phyloP scores from a whole-genome alignment of 2,797 vertebrate genomes.

The Mastacembelus armatus region DNA sequence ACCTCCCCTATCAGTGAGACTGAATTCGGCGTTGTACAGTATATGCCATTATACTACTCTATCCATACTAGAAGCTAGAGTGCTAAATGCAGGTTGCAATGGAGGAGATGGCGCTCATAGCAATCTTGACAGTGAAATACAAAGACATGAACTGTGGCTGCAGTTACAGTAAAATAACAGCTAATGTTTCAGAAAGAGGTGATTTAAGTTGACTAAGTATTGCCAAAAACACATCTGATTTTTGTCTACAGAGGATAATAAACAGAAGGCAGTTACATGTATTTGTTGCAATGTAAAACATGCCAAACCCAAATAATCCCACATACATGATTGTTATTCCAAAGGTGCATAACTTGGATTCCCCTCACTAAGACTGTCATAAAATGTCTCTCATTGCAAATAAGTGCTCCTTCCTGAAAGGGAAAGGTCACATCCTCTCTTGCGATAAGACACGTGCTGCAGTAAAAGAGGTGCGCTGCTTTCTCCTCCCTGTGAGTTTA shows the following conservation, averaged over 20 bases:
- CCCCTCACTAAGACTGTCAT: slow-evolving; percentile 37
- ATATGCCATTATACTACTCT: too few species aligned
- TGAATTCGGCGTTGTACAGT: background rate
- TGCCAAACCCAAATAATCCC: slow-evolving; percentile 28
- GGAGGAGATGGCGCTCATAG: background rate
- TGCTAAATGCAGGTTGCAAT: background rate
- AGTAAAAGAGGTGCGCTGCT: slow-evolving; percentile 20
- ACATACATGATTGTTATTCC: slow-evolving; percentile 44
- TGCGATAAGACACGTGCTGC: slow-evolving; percentile 40
- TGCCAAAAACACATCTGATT: background rate
- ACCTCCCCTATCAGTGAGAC: too few species aligned
- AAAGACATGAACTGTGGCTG: background rate
- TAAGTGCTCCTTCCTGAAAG: slow-evolving; percentile 59
- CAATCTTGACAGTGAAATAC: slow-evolving; percentile 6
- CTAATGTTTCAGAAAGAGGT: background rate
- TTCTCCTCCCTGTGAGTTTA: slow-evolving; percentile 52
- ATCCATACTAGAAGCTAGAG: background rate
- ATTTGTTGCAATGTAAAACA: slow-evolving; percentile 24
- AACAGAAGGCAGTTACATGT: slow-evolving; percentile 6
- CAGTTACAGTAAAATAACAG: background rate
- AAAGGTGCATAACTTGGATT: slow-evolving; percentile 27
- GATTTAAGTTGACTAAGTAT: background rate
- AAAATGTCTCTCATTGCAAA: slow-evolving; percentile 60
- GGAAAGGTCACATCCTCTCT: slow-evolving; percentile 67
- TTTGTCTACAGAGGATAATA: background rate